A percentile compares a stretch with the other conserved stretches of the same genome.
Conservation (phyloP, 2,888 invertebrate genomes). For the Embidobia sp. region DNA sequence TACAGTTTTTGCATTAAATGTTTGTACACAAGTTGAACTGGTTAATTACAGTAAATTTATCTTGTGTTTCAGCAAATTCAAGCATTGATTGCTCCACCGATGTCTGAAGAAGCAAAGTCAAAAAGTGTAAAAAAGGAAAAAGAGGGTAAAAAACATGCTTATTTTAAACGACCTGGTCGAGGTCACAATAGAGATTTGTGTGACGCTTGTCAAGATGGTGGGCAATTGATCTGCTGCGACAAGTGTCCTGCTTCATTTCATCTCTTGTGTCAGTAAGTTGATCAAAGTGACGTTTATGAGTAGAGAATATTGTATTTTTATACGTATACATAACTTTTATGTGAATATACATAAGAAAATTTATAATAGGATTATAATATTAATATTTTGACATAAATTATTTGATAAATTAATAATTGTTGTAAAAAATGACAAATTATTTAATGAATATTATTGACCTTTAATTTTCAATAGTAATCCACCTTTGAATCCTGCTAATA, state of each 20-base stretch:
- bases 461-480: constrained; percentile 87
- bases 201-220: constrained; percentile 96
- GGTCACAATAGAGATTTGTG: constrained; percentile 96
- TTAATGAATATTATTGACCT: neutral
- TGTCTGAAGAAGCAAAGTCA: constrained; percentile 87
- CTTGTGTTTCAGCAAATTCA: constrained; percentile 89
- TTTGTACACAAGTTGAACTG: no score
- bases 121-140: constrained; percentile 83
- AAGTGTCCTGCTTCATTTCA: constrained; percentile 98
- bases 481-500: constrained; percentile 93
- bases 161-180: constrained; percentile 92
- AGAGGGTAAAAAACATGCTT: constrained; percentile 87
- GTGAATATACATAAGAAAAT: no score
- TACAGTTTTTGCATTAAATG: neutral
- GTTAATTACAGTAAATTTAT: constrained; percentile 45
- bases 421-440: no score
- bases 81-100: constrained; percentile 93
- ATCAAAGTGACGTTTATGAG: no score
- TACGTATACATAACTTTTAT: no score
- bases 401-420: no score
- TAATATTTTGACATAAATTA: no score
- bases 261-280: constrained; percentile 94
- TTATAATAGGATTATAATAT: no score
- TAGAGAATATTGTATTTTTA: no score
- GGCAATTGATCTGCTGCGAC: constrained; percentile 97